Evolutionary conservation across 2,888 invertebrate species (phyloP).

Genomic region (Lochmaea capreae): DNA sequence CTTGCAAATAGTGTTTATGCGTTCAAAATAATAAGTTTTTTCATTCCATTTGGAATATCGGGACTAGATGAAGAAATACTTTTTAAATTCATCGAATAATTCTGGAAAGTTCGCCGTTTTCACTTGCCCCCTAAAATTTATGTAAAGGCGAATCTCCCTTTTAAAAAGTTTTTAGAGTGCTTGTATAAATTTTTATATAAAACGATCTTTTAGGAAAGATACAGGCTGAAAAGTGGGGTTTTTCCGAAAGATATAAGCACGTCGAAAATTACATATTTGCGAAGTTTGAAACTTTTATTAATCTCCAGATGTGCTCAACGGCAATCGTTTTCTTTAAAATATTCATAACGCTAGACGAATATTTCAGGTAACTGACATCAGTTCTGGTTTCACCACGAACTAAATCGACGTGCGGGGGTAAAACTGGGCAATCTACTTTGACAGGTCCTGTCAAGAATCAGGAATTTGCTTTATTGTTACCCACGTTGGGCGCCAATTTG

Average conservation of each 20-base stretch:
- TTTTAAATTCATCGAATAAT: slow-evolving; percentile 36
- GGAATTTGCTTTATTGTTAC: no score
- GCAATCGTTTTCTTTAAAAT: not conserved
- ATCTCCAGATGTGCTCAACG: not conserved
- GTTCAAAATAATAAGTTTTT: slow-evolving; percentile 41
- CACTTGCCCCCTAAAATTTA: slow-evolving; percentile 8
- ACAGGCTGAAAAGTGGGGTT: not conserved
- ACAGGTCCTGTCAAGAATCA: no score
- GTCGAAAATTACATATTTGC: not conserved
- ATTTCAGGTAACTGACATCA: not conserved
- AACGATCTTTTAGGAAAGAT: slow-evolving; percentile 1
- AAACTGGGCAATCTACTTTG: no score
- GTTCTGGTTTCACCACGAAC: no score
- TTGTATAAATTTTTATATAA: slow-evolving; percentile 12
- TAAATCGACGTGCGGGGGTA: no score
- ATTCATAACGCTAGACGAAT: not conserved
- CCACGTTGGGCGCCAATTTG: no score
- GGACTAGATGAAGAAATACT: slow-evolving; percentile 34
- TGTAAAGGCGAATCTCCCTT: slow-evolving; percentile 12
- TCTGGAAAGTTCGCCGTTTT: slow-evolving; percentile 36
- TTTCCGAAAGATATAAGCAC: not conserved
- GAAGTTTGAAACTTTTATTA: not conserved
- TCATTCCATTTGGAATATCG: slow-evolving; percentile 28
- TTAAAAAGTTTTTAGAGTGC: slow-evolving; percentile 17
- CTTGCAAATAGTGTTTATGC: slow-evolving; percentile 47